Evolutionary conservation across 2,797 vertebrate species (phyloP), one percentile per base, ranked within the genome.

Genomic region (Crocidura indochinensis): DNA sequence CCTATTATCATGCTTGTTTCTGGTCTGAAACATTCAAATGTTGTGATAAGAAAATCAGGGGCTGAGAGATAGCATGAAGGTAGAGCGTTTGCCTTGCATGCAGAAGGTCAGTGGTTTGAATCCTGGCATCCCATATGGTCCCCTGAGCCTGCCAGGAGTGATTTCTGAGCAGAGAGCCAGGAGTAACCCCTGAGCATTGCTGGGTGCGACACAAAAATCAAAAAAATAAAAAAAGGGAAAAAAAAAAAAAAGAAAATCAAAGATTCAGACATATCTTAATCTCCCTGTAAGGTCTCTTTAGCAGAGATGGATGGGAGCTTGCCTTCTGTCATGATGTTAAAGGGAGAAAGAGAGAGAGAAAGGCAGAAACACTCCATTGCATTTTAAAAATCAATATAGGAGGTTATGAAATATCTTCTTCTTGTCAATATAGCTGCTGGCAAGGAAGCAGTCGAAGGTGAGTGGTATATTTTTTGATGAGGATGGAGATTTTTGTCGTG

Each of bases 1-100:
- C 56, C 71, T 82, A 83, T 82, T 87, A 49, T 79, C 27, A 8
- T 38, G 53, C n/a, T 46, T 92, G 38, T 19, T 84, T 87, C 64
- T 77, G 79, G 64, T 8, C 12, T 90, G 17, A 80, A 65, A 51
- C 27, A 73, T 53, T 31, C 22, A 76, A 51, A 73, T 8, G n/a
- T 7, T 65, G 46, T 19, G 29, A 12, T 10, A 44, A 31, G 64
- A 78, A 29, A 53, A 6, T 12, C 56, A 31, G n/a, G n/a, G n/a
- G n/a, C n/a, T n/a, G n/a, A n/a, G n/a, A n/a, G n/a, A n/a, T n/a
- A n/a, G n/a, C n/a, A n/a, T n/a, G n/a, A n/a, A n/a, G n/a, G n/a
- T n/a, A n/a, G n/a, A n/a, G n/a, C n/a, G n/a, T n/a, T n/a, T n/a
- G n/a, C n/a, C n/a, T n/a, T n/a, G n/a, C n/a, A n/a, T n/a, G n/a